Conservation (phyloP, 2,113 vertebrate genomes). For the Rhinopomastus cyanomelas region DNA sequence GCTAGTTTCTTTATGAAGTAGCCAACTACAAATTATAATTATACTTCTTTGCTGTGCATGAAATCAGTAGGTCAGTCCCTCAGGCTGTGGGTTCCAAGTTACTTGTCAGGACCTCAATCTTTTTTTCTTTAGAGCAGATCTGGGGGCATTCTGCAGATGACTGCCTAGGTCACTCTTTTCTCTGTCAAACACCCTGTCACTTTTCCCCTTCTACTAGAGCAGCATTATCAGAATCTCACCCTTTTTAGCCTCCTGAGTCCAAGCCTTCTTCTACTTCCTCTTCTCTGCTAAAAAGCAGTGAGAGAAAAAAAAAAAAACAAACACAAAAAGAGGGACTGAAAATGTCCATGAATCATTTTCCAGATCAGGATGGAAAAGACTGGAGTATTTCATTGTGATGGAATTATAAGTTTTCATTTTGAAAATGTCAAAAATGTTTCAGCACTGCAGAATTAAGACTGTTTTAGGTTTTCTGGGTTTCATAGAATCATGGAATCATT, state of each 20-base stretch:
- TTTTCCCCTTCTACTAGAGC: not conserved
- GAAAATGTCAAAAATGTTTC: not conserved
- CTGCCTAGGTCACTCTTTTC: not conserved
- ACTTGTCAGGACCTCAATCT: not conserved
- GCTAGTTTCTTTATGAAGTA: not conserved
- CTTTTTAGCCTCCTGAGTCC: not conserved
- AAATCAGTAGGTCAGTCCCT: not conserved
- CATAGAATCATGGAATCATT: too few species aligned
- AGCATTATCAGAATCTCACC: not conserved
- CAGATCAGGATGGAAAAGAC: not conserved
- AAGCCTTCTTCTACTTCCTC: not conserved
- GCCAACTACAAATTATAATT: not conserved
- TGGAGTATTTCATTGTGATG: not conserved
- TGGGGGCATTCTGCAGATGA: not conserved
- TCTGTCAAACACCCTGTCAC: not conserved
- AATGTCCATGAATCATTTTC: not conserved
- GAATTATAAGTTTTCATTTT: not conserved
- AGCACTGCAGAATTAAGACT: not conserved
- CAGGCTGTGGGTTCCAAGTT: not conserved
- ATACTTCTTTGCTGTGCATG: not conserved
- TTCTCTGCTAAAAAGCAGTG: not conserved
- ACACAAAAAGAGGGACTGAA: not conserved
- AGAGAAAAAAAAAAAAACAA: not conserved
- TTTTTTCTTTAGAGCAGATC: not conserved
- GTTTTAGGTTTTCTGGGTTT: not conserved